Base-by-base conservation (phyloP, 2,113 vertebrate species). In the Sylvilagus bachmani region DNA sequence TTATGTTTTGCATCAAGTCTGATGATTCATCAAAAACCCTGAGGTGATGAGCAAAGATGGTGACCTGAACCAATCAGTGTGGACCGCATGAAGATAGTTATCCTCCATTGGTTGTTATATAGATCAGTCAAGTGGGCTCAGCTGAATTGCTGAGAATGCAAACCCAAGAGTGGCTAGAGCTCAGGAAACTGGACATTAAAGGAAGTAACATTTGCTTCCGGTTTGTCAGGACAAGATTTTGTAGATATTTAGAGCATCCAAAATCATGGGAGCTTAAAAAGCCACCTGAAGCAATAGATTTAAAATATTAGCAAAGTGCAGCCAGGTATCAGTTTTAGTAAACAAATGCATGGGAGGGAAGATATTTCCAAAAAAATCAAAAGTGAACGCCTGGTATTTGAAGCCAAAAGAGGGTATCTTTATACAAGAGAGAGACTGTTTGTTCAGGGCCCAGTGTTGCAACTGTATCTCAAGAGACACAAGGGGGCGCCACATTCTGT, bases 71-170 rank as follows among this genome's bases (percentile, higher is more conserved):
- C 12, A 91, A 29, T n/a, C 27, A 85, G 5, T 24, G n/a, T 66
- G 10, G 17, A 17, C 10, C n/a, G 0, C 6, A 64, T 36, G 14
- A 14, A 19, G 8, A 5, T 11, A 55, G 21, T 16, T 16, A 4
- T 33, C 62, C 24, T 61, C 3, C 29, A 80, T 44, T 78, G 33
- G 11, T 24, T 62, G 5, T 17, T 38, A 25, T 4, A 36, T 9
- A 86, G 1, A 9, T n/a, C 13, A n/a, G 33, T 88, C 29, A 55
- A n/a, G 4, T 44, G 29, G 74, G n/a, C 36, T 85, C 27, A 62
- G 58, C 22, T 53, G 12, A 67, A 61, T 25, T 31, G 19, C 3
- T 87, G 8, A 75, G 27, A 51, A 95, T n/a, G 22, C 62, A 93
- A 83, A 31, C 14, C 53, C 66, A 11, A 31, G 29, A 89, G 0